These are phyloP conservation scores for Chymomyza caudatula DNA, from an alignment of 2,888 invertebrate species.

Conservation along the genomic window DNA sequence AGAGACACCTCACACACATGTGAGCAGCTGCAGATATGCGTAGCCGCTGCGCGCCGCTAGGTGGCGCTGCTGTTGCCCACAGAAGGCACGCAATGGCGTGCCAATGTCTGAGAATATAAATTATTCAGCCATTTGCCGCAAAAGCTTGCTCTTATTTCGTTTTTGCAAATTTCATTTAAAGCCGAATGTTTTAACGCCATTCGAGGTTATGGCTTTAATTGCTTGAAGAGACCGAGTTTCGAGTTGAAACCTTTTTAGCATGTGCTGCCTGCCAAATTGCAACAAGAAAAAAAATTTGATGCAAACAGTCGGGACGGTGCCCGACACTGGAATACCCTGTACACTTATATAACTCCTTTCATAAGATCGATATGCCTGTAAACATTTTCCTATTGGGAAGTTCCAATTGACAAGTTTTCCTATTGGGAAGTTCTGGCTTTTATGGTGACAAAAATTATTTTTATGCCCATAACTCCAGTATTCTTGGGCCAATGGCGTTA, in stretches of 20 bases:
- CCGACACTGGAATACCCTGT: not conserved
- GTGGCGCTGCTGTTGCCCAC: constrained; percentile 31
- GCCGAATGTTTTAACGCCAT: not conserved
- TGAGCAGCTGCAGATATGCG: not conserved
- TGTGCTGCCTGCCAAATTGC: not conserved
- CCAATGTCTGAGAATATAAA: not conserved
- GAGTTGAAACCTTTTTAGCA: not conserved
- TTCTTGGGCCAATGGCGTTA: no score
- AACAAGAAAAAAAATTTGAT: not conserved
- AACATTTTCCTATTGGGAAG: no score
- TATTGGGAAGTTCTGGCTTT: no score
- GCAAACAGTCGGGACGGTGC: not conserved
- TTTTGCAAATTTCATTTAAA: not conserved
- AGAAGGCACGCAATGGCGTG: constrained; percentile 42
- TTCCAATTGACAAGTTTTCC: no score
- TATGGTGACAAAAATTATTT: no score
- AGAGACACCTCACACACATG: constrained; percentile 33
- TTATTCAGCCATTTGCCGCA: not conserved
- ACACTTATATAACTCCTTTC: no score
- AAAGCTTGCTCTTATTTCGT: not conserved
- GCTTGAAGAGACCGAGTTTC: not conserved
- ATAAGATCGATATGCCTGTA: no score
- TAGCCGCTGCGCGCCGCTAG: constrained; percentile 21
- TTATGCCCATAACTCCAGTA: no score
- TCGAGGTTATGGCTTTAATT: not conserved